Conservation (phyloP, 2,113 vertebrate genomes). For the Seriola dumerili region DNA sequence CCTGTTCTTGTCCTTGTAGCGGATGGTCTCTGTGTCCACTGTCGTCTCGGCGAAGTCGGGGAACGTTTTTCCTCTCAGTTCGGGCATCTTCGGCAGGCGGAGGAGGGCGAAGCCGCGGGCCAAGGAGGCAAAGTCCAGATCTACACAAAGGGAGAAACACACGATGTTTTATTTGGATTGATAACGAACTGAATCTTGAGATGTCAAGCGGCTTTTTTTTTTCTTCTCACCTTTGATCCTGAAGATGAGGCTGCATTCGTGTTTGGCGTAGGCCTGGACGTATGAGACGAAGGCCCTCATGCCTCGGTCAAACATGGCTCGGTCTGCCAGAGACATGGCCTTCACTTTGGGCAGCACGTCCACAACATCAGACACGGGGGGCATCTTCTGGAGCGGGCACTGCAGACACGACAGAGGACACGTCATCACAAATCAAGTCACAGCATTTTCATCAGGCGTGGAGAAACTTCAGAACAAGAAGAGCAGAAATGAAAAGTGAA, state of each 20-base stretch:
- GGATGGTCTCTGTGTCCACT: constrained; percentile 90
- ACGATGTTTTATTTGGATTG: background rate
- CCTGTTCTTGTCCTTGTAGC: constrained; percentile 93
- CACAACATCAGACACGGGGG: constrained; percentile 75
- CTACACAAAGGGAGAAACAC: constrained; percentile 68
- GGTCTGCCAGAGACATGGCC: constrained; percentile 88
- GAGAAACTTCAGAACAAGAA: too few species aligned
- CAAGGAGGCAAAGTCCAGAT: constrained; percentile 91
- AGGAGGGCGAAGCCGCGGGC: constrained; percentile 94
- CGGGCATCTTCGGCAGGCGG: constrained; percentile 95
- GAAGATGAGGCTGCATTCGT: constrained; percentile 96
- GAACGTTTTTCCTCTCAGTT: constrained; percentile 90
- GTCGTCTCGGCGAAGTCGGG: constrained; percentile 85
- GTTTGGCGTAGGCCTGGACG: constrained; percentile 95
- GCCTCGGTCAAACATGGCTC: constrained; percentile 93
- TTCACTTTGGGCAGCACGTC: constrained; percentile 92
- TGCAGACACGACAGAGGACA: constrained; percentile 50
- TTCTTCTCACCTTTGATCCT: constrained; percentile 89
- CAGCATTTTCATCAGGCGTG: too few species aligned
- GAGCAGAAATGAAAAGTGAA: background rate
- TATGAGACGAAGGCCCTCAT: constrained; percentile 94
- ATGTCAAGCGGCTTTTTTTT: background rate
- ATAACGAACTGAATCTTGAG: background rate
- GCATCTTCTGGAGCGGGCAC: constrained; percentile 93
- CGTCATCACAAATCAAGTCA: too few species aligned